Evolutionary conservation across 1,140 invertebrate genomes (phyloP), one percentile per base, ranked within the genome.

Genomic region (Venturia canescens): DNA sequence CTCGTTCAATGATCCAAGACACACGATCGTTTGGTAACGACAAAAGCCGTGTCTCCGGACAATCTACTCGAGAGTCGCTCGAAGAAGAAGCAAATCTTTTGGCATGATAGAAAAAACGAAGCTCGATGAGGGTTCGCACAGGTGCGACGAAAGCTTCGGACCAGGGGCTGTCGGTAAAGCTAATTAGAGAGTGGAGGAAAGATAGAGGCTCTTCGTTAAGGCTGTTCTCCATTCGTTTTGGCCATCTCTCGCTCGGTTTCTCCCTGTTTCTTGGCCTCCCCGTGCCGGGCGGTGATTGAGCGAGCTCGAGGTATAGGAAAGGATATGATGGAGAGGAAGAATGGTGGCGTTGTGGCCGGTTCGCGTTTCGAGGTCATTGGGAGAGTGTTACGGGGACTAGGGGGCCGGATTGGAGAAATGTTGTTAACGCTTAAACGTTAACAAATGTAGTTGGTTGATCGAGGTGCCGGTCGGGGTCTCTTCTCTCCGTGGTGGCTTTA

Each of bases 351-450:
- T 69, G 11, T 18, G 18, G 11, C 29, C 63, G 50, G 78, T 66
- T 88, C 83, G 83, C 75, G 27, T 79, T 85, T 84, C 84, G 83
- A 83, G 76, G 72, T 77, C 82, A 84, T 79, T 80, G 74, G 21
- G 60, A 63, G 72, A 60, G 53, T 26, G 21, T 13, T 23, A 74
- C 21, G 16, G 23, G 23, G 50, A 23, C 21, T 82, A 18, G 16
- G 50, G 50, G 50, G 78, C 78, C 31, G 79, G 84, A 69, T 31
- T 69, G 80, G 84, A 89, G 87, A 90, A 90, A 89, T 89, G 86
- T 90, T 88, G 88, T 91, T 90, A 90, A 91, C 87, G 89, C 88
- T 91, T 88, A 90, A 90, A 90, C 85, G 87, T 89, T 91, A 90
- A 90, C 87, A 91, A 91, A 91, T 90, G 89, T 91, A 87, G 87